Evolutionary conservation across 2,888 invertebrate species (phyloP).

Genomic region (Lycophotia porphyrea): DNA sequence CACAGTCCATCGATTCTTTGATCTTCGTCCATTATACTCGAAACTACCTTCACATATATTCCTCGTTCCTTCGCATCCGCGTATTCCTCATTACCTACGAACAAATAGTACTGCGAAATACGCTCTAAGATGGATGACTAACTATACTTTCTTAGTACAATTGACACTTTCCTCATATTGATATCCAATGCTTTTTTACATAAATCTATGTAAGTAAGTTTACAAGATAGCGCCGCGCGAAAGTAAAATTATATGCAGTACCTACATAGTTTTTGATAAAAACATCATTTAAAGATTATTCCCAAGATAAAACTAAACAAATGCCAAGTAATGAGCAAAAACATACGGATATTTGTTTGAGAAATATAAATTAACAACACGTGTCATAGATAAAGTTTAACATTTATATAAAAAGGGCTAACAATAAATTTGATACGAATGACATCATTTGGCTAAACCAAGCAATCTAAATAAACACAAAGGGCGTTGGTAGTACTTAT

Average conservation of each 20-base stretch:
- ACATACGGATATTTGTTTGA: slow-evolving; percentile 25
- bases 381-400: background rate
- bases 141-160: background rate
- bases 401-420: slow-evolving; percentile 37
- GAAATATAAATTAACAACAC: slow-evolving; percentile 17
- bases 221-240: too few relatives aligned
- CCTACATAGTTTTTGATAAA: too few relatives aligned
- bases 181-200: background rate
- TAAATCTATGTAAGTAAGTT: background rate
- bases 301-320: background rate
- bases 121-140: background rate
- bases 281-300: background rate
- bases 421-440: slow-evolving; percentile 29
- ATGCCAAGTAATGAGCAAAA: slow-evolving; percentile 21
- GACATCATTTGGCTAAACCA: slow-evolving; percentile 53
- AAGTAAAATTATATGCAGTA: too few relatives aligned
- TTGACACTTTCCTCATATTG: slow-evolving; percentile 7
- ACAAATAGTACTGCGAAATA: too few relatives aligned
- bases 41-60: background rate
- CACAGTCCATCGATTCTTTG: background rate
- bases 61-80: background rate
- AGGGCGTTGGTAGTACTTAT: background rate
- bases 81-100: background rate
- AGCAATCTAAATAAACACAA: slow-evolving; percentile 18
- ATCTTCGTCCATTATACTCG: background rate